Evolutionary conservation across 2,113 vertebrate species (phyloP), one percentile per base, ranked within the genome.

Genomic region (Coregonus clupeaformis): DNA sequence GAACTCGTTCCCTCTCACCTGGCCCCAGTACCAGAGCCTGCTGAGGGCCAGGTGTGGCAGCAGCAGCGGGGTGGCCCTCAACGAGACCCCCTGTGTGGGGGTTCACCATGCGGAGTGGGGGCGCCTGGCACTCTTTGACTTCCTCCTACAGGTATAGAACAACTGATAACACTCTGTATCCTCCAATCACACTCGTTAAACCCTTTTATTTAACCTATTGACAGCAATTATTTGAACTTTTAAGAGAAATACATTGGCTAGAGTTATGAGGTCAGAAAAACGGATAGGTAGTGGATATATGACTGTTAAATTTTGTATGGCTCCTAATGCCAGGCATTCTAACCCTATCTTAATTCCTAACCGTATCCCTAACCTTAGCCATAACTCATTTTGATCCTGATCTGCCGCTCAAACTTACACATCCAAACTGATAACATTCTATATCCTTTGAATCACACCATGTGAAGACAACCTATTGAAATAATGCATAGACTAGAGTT

Each of bases 41-140:
- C 89, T 98, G 78, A 88, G 62, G 68, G 82, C 18, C 0, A 73
- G 76, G 57, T 95, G 87, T 69, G 73, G 90, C 64, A 57, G 36
- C 9, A 9, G 9, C 36, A 42, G 0, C 0, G 69, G 82, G 22
- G 2, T 70, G 5, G 81, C 84, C 30, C 71, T 83, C 27, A 84
- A 82, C 29, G 82, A 85, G 20, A 72, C 71, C 1, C 89, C 88
- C 0, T 97, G 96, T 80, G 87, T 90, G 60, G 91, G 91, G 67
- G 90, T 99, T 74, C 90, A 83, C 0, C 93, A 45, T 0, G 72
- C 92, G 0, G 97, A 99, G 79, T 98, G 97, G 97, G 93, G 94
- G 2, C 91, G 90, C 36, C 84, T 98, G 89, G 94, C 96, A 0
- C 92, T 99, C 69, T 98, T 97, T 7, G 96, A 98, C 86, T 99